Conservation (phyloP, 2,113 vertebrate genomes). For the Plotosus lineatus region DNA sequence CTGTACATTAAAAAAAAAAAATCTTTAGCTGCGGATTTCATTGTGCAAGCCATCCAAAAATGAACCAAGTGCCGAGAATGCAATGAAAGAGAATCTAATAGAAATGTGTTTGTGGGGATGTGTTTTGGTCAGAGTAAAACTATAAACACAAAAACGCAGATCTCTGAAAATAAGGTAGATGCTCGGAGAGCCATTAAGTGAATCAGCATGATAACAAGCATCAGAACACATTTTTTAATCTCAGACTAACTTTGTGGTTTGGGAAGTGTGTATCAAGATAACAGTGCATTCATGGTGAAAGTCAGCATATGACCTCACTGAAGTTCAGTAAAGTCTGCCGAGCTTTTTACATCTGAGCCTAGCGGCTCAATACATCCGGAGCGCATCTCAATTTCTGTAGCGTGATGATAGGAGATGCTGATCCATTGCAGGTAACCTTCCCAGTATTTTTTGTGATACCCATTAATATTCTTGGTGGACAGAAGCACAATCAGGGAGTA, state of each 20-base stretch:
- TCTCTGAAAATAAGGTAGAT: background rate
- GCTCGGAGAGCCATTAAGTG: background rate
- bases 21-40: no score
- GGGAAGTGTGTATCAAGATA: background rate
- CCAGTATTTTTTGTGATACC: no score
- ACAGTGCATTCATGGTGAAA: background rate
- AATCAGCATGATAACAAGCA: background rate
- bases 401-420: no score
- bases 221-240: background rate
- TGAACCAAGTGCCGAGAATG: no score
- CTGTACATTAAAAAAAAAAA: background rate
- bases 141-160: background rate
- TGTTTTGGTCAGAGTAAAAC: background rate
- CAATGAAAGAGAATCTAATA: background rate
- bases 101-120: background rate
- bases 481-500: no score
- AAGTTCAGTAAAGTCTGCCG: background rate
- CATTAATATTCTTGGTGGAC: no score
- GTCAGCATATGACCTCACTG: background rate
- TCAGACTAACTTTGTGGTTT: background rate
- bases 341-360: no score
- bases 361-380: no score
- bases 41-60: no score
- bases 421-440: no score
- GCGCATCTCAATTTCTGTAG: no score